Evolutionary conservation across 2,113 vertebrate genomes (phyloP).

Genomic region (Paradoxurus hermaphroditus): DNA sequence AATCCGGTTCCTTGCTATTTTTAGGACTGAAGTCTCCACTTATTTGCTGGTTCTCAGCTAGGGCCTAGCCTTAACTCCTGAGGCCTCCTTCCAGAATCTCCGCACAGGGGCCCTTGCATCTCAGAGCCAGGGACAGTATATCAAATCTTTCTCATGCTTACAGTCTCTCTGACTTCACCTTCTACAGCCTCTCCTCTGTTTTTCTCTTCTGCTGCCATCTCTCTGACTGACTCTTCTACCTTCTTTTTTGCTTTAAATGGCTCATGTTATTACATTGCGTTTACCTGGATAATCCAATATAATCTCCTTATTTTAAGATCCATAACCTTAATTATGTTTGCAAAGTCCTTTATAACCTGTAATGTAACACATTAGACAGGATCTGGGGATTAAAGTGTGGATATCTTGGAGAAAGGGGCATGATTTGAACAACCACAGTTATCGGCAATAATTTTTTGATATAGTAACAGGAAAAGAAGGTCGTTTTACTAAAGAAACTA

Average conservation of each 20-base stretch:
- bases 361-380: not conserved
- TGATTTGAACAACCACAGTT: not conserved
- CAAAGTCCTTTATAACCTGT: not conserved
- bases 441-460: not conserved
- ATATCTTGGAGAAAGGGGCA: not conserved
- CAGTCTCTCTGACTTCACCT: not conserved
- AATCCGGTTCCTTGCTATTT: not conserved
- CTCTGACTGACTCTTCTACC: not conserved
- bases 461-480: not conserved
- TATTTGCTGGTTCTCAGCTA: not conserved
- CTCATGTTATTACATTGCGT: not conserved
- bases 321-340: not conserved
- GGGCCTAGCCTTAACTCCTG: not conserved
- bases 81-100: not conserved
- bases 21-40: not conserved
- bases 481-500: not conserved
- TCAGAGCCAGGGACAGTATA: not conserved
- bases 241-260: constrained; percentile 2
- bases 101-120: not conserved
- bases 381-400: not conserved
- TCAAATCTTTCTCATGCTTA: not conserved
- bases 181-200: not conserved
- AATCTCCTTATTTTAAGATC: not conserved
- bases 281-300: not conserved
- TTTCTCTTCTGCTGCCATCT: not conserved